A percentile compares a stretch with the other conserved stretches of the same genome.
These are phyloP conservation scores for Scolopax mira DNA, from an alignment of 2,113 vertebrate genomes.

Conservation along the genomic window DNA sequence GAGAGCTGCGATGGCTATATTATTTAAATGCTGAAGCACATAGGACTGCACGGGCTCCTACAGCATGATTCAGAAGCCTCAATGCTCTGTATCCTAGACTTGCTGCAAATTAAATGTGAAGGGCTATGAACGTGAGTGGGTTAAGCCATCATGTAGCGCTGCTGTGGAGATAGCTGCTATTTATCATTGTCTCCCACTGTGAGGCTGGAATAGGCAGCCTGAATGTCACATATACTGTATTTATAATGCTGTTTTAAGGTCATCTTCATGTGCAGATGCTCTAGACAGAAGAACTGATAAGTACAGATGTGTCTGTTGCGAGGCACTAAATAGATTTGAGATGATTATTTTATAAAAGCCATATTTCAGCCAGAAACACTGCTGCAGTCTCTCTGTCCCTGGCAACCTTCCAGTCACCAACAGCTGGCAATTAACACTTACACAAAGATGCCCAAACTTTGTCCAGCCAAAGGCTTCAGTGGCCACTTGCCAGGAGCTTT, in stretches of 20 bases:
- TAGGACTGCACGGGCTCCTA: neutral
- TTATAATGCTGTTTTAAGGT: slow-evolving; percentile 50
- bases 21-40: neutral
- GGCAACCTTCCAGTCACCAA: slow-evolving; percentile 48
- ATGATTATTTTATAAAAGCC: slow-evolving; percentile 7
- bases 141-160: neutral
- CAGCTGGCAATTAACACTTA: slow-evolving; percentile 67
- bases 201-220: slow-evolving; percentile 7
- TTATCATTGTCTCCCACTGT: slow-evolving; percentile 13
- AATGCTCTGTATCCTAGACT: neutral
- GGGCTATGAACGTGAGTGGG: neutral
- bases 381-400: neutral
- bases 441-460: slow-evolving; percentile 43
- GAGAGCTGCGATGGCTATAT: neutral
- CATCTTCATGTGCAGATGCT: slow-evolving; percentile 15
- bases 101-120: slow-evolving; percentile 23
- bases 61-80: neutral
- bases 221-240: slow-evolving; percentile 18
- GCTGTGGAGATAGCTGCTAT: slow-evolving; percentile 31
- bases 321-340: slow-evolving; percentile 5
- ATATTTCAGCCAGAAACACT: neutral
- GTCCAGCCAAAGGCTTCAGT: neutral
- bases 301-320: neutral
- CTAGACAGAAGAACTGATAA: neutral
- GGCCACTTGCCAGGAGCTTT: neutral